These are phyloP conservation scores for Paracentrotus lividus DNA, from an alignment of 53 echinoderm and acorn worm species.

Conservation along the genomic window DNA sequence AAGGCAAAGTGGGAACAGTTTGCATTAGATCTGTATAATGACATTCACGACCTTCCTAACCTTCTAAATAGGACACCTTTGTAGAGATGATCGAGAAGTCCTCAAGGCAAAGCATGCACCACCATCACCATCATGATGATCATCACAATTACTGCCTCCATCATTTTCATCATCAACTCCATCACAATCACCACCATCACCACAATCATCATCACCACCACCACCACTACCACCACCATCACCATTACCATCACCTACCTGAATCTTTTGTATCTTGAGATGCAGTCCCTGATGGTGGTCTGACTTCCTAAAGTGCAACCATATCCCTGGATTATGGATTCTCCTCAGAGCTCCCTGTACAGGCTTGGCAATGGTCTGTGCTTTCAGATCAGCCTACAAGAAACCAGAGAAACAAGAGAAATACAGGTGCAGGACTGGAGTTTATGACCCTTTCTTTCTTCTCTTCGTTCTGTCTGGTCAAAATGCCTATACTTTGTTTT, in stretches of 20 bases:
- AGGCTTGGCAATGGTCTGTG: constrained; percentile 88
- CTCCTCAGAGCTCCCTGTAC: constrained; percentile 87
- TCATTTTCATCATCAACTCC: neutral
- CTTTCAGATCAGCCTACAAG: constrained; percentile 85
- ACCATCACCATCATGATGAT: neutral
- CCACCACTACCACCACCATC: neutral
- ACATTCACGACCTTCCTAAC: too few species aligned
- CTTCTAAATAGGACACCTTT: too few species aligned
- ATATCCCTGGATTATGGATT: constrained; percentile 87
- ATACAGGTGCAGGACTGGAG: too few species aligned
- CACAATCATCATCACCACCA: neutral
- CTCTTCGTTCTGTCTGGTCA: too few species aligned
- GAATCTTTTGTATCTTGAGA: constrained; percentile 92
- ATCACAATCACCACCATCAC: neutral
- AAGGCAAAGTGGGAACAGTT: too few species aligned
- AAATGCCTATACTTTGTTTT: too few species aligned
- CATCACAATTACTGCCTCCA: too few species aligned
- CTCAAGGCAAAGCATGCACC: too few species aligned
- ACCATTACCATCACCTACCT: constrained; percentile 75
- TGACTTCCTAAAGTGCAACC: constrained; percentile 92
- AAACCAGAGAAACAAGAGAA: neutral
- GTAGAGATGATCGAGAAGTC: too few species aligned
- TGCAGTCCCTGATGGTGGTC: constrained; percentile 93
- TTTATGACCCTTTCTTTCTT: too few species aligned
- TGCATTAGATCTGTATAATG: too few species aligned